Evolutionary conservation across 53 echinoderm and acorn worm genomes (phyloP).

Genomic region (Paracentrotus lividus): DNA sequence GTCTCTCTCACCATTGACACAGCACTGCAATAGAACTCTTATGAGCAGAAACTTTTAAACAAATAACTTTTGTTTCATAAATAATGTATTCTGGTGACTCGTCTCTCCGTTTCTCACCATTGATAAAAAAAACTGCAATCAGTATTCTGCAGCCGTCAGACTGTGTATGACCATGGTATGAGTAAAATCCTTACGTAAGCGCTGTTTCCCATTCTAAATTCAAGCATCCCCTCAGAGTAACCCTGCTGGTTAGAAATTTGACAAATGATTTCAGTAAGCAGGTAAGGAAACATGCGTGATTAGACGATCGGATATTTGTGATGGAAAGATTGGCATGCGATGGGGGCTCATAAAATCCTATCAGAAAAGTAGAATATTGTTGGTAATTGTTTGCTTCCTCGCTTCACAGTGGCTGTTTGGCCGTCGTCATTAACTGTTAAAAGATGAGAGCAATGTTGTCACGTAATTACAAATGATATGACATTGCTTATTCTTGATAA

Average conservation of each 20-base stretch:
- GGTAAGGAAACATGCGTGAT: conserved; percentile 24
- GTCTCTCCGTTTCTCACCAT: too few species aligned
- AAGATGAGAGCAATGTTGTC: background rate
- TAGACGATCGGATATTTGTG: background rate
- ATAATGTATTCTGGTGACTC: too few species aligned
- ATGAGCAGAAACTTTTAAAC: too few species aligned
- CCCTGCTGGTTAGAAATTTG: conserved; percentile 9
- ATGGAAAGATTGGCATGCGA: background rate
- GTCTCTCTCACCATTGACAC: too few species aligned
- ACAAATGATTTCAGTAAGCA: conserved; percentile 41
- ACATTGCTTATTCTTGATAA: background rate
- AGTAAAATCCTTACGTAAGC: conserved; percentile 7
- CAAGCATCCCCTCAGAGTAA: background rate
- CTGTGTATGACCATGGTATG: too few species aligned
- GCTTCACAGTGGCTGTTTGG: background rate
- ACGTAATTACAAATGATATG: background rate
- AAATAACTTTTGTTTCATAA: too few species aligned
- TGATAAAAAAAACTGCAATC: too few species aligned
- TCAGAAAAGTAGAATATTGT: background rate
- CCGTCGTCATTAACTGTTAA: background rate
- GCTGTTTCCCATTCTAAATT: background rate
- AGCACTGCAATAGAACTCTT: too few species aligned
- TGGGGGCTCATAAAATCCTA: background rate
- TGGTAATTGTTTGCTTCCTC: conserved; percentile 38
- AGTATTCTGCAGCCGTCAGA: too few species aligned